Base-by-base conservation (phyloP, 2,113 vertebrate species). In the Eolophus roseicapilla region DNA sequence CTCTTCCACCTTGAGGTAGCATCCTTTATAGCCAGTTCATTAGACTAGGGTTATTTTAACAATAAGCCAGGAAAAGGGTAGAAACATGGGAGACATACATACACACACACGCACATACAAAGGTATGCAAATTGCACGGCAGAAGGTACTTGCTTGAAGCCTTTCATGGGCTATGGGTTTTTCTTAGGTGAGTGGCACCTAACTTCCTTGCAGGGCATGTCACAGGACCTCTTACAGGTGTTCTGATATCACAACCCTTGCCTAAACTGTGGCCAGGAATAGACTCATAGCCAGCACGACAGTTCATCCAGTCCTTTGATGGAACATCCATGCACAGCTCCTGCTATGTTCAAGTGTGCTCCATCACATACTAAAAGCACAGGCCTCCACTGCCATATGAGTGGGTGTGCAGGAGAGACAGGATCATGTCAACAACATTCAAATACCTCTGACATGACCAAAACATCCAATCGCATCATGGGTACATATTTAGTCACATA, bases 401-500 rank as follows among this genome's bases (percentile, higher is more conserved):
- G n/a, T 5, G 5, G 10, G 20, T 37, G 11, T 17, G 19, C 63
- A 64, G 52, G 44, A 60, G 19, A 44, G 33, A n/a, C 59, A 62
- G 23, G 43, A 68, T 63, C 41, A 35, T 2, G 0, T 4, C 50
- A 57, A 59, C 55, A 46, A 31, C 28, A 14, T 6, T 33, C 59
- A 50, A 21, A 64, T 28, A 33, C 12, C 62, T 68, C 37, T 63
- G n/a, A 39, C 23, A 13, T 3, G 10, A 79, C 35, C 82, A 52
- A 59, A 59, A 37, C 17, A 63, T 9, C 47, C 13, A 19, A n/a
- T 12, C 0, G 1, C 41, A 0, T 5, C 50, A 69, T 3, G 28
- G 47, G 33, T 28, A 12, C 55, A 6, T 15, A 33, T 21, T 80
- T 25, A 65, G 59, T 49, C 28, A 29, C 14, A 35, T 35, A 23